Conservation (phyloP, 2,797 vertebrate genomes). For the Coregonus suidteri region DNA sequence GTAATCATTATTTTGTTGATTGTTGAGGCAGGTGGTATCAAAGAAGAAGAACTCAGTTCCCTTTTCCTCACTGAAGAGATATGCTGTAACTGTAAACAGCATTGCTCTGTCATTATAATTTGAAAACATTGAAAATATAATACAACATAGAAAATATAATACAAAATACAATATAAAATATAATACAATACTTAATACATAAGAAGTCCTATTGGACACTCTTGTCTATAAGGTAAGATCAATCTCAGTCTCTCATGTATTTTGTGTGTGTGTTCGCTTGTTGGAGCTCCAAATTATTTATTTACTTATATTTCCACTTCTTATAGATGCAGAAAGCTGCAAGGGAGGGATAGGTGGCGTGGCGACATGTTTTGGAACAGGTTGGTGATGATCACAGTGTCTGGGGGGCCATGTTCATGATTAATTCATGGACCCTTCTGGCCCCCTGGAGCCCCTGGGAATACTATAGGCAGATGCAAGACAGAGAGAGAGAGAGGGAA, state of each 20-base stretch:
- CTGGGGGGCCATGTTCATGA: slow-evolving; percentile 70
- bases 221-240: not conserved
- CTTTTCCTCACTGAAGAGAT: not conserved
- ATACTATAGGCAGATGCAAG: slow-evolving; percentile 71
- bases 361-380: slow-evolving; percentile 76
- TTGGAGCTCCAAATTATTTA: slow-evolving; percentile 50
- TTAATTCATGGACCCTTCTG: slow-evolving; percentile 77
- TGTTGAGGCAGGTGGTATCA: not conserved
- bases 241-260: not conserved
- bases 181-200: not conserved
- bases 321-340: slow-evolving; percentile 67
- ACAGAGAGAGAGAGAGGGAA: slow-evolving; percentile 25
- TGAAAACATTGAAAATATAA: too few relatives aligned
- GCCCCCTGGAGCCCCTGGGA: slow-evolving; percentile 62
- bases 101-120: not conserved
- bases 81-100: not conserved
- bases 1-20: not conserved
- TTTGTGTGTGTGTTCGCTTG: not conserved
- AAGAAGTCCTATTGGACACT: not conserved
- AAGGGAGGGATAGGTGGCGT: slow-evolving; percentile 61
- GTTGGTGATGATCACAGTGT: slow-evolving; percentile 77
- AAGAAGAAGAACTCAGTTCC: not conserved
- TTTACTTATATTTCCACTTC: slow-evolving; percentile 73
- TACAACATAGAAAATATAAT: not conserved
- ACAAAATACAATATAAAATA: not conserved